A percentile compares a stretch with the other conserved stretches of the same genome.
These are phyloP conservation scores for Caenorhabditis wallacei DNA, from an alignment of 2,888 invertebrate species.

Conservation along the genomic window DNA sequence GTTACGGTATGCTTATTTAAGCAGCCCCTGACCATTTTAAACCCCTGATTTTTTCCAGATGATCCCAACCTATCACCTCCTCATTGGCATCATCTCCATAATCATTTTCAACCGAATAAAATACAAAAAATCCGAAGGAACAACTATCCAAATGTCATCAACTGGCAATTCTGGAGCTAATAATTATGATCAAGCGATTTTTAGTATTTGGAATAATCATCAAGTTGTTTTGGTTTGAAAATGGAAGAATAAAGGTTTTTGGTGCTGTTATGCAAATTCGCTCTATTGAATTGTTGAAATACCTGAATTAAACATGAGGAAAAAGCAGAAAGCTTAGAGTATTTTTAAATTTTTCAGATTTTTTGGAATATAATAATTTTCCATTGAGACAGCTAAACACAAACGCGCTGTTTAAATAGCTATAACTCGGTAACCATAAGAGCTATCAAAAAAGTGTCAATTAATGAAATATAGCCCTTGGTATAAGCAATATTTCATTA, in stretches of 20 bases:
- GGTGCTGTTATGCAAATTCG: too few relatives aligned
- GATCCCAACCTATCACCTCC: slow-evolving; percentile 9
- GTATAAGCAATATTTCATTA: too few relatives aligned
- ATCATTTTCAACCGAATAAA: slow-evolving; percentile 6
- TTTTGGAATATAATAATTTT: too few relatives aligned
- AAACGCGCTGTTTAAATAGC: too few relatives aligned
- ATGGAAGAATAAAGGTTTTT: neutral
- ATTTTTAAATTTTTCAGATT: too few relatives aligned
- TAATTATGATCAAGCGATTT: slow-evolving; percentile 31
- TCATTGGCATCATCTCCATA: neutral
- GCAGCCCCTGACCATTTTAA: neutral
- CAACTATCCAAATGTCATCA: slow-evolving; percentile 24
- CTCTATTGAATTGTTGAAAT: too few relatives aligned
- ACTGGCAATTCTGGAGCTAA: slow-evolving; percentile 20
- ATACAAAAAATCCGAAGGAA: slow-evolving; percentile 10
- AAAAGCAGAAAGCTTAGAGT: too few relatives aligned
- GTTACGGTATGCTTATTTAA: neutral
- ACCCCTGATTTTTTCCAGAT: slow-evolving; percentile 4
- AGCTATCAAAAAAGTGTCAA: neutral
- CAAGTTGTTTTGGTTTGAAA: neutral
- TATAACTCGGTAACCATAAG: neutral
- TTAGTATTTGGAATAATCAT: slow-evolving; percentile 24
- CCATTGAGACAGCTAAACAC: too few relatives aligned
- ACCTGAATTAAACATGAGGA: too few relatives aligned
- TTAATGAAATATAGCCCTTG: neutral